Evolutionary conservation across 2,888 invertebrate species (phyloP).

Genomic region (Phyto melanocephala): DNA sequence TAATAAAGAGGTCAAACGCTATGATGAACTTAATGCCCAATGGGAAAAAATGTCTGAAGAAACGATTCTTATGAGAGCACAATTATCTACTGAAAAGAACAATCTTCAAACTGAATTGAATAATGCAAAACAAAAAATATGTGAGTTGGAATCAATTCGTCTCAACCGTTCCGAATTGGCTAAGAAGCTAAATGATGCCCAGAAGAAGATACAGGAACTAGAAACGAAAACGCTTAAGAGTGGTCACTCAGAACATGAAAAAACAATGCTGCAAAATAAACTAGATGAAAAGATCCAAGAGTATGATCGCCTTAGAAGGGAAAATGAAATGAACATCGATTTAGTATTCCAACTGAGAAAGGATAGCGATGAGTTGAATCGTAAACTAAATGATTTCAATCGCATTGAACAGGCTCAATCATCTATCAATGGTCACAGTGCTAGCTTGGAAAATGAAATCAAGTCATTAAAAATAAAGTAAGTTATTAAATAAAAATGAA

Average conservation of each 20-base stretch:
- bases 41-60: conserved; percentile 92
- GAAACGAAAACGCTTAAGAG: conserved; percentile 73
- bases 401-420: conserved; percentile 90
- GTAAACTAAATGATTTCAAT: conserved; percentile 91
- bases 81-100: conserved; percentile 90
- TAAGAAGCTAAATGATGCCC: conserved; percentile 73
- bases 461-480: conserved; percentile 84
- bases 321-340: conserved; percentile 84
- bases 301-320: conserved; percentile 84
- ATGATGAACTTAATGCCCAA: conserved; percentile 88
- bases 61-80: conserved; percentile 89
- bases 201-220: conserved; percentile 74
- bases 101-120: conserved; percentile 82
- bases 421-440: conserved; percentile 87
- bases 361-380: conserved; percentile 88
- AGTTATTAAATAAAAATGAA: conserved; percentile 67
- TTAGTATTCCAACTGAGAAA: conserved; percentile 86
- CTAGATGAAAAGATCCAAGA: conserved; percentile 88
- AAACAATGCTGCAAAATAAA: conserved; percentile 84
- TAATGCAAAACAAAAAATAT: conserved; percentile 71
- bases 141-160: conserved; percentile 73
- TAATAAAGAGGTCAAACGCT: conserved; percentile 85
- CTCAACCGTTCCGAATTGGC: conserved; percentile 75
- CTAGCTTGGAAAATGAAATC: conserved; percentile 87
- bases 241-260: conserved; percentile 81